A percentile compares a stretch with the other conserved stretches of the same genome.
Conservation (phyloP, 1,140 invertebrate genomes). For the Drosophila cardini region DNA sequence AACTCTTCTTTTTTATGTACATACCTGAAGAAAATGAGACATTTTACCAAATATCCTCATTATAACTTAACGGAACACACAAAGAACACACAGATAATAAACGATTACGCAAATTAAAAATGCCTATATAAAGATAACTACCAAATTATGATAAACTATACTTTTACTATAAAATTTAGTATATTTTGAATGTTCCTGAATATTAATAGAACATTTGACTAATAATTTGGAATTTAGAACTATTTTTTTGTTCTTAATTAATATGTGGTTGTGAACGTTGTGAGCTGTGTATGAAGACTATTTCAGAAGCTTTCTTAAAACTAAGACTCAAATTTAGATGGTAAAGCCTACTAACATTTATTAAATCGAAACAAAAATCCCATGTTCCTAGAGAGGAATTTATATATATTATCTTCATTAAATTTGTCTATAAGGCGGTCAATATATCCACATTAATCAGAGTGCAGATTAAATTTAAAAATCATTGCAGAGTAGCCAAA, state of each 20-base stretch:
- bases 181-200: neutral
- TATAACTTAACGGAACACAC: neutral
- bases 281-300: slow-evolving; percentile 10
- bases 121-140: neutral
- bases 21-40: slow-evolving; percentile 45
- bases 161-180: neutral
- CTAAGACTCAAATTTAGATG: neutral
- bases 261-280: slow-evolving; percentile 1
- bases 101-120: neutral
- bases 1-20: too few relatives aligned
- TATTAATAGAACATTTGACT: slow-evolving; percentile 4
- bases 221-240: slow-evolving; percentile 17
- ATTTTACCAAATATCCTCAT: slow-evolving; percentile 64
- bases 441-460: too few relatives aligned
- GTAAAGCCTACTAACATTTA: neutral
- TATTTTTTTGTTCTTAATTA: slow-evolving; percentile 16
- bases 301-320: neutral
- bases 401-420: too few relatives aligned
- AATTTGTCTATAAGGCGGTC: too few relatives aligned
- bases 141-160: neutral
- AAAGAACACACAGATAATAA: too few relatives aligned
- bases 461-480: neutral
- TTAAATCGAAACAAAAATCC: too few relatives aligned
- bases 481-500: neutral
- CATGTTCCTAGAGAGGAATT: too few relatives aligned